Evolutionary conservation across 2,888 invertebrate species (phyloP).

Genomic region (Plutella xylostella): DNA sequence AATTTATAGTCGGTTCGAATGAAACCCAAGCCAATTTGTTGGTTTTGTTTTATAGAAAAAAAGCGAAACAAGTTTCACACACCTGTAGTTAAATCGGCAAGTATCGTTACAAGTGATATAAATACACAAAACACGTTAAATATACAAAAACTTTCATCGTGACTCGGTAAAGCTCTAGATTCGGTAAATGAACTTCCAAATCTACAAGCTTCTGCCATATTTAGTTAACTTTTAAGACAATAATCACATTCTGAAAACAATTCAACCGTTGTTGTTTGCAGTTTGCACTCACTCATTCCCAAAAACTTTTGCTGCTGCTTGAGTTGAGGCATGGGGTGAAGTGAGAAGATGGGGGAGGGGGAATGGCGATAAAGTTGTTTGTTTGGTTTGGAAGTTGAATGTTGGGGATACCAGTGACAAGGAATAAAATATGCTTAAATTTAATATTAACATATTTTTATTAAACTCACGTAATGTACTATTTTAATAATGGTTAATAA

Average conservation of each 20-base stretch:
- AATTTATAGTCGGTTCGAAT: no score
- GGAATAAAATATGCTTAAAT: no score
- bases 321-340: neutral
- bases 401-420: no score
- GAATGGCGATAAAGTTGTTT: neutral
- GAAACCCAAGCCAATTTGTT: no score
- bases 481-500: no score
- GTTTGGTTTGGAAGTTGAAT: no score
- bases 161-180: slow-evolving; percentile 38
- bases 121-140: slow-evolving; percentile 65
- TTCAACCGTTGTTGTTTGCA: neutral
- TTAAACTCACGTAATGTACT: no score
- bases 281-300: no score
- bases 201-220: slow-evolving; percentile 60
- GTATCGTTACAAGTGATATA: slow-evolving; percentile 68
- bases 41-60: no score
- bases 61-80: slow-evolving; percentile 12
- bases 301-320: neutral
- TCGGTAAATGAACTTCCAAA: slow-evolving; percentile 39
- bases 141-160: slow-evolving; percentile 60
- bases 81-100: slow-evolving; percentile 72
- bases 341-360: neutral
- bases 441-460: no score
- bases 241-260: neutral
- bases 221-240: slow-evolving; percentile 1